Percentiles rank a stretch among this genome's conserved stretches.
Evolutionary conservation across 2,888 invertebrate species (phyloP).

Genomic region (Stegophylla sp.): DNA sequence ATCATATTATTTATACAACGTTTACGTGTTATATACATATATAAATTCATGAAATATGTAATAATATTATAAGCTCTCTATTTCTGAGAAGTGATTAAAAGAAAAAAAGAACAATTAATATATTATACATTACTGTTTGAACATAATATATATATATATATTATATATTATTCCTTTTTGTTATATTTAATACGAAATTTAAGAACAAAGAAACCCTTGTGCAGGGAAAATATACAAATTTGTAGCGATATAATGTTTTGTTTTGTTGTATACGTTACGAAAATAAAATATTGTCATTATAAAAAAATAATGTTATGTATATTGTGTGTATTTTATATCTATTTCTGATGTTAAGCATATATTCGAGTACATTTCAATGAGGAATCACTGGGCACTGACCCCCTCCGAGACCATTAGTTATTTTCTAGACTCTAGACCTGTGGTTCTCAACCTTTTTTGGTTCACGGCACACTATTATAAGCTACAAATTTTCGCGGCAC

Average conservation of each 20-base stretch:
- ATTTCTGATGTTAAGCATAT: no score
- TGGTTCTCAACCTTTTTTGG: no score
- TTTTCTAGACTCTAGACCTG: no score
- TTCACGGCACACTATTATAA: no score
- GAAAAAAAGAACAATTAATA: background rate
- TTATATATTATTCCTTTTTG: slow-evolving; percentile 43
- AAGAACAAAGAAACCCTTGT: background rate
- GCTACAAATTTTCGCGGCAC: no score
- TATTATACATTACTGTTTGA: slow-evolving; percentile 40
- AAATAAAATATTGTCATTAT: background rate
- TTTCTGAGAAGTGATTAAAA: background rate
- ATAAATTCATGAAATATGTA: background rate
- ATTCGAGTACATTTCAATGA: no score
- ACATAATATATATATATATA: slow-evolving; percentile 16
- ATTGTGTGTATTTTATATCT: no score
- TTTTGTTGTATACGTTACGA: background rate
- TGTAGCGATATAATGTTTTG: background rate
- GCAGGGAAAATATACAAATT: background rate
- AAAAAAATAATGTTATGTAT: no score
- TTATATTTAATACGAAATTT: slow-evolving; percentile 35
- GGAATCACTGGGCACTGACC: no score
- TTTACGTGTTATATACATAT: slow-evolving; percentile 1
- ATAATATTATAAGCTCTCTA: slow-evolving; percentile 20
- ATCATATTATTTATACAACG: background rate
- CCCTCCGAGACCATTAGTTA: no score